A percentile compares a stretch with the other conserved stretches of the same genome.
These are phyloP conservation scores for Nettapus auritus DNA, from an alignment of 2,113 vertebrate genomes.

Conservation along the genomic window DNA sequence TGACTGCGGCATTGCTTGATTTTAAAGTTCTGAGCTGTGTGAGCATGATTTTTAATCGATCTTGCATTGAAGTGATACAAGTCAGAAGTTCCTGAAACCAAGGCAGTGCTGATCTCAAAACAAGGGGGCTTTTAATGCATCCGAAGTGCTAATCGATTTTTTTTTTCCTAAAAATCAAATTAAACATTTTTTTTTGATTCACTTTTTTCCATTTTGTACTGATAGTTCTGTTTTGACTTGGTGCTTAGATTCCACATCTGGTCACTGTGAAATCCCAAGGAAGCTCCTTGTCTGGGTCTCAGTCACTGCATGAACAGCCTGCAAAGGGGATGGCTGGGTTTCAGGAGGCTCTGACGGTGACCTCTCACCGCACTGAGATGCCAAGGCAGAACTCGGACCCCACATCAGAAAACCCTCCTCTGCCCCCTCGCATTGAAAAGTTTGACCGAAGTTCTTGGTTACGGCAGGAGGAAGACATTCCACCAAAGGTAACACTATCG, in stretches of 20 bases:
- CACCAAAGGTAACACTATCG: slow-evolving; percentile 89
- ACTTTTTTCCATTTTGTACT: slow-evolving; percentile 34
- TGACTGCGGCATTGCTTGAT: background rate
- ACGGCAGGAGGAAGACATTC: slow-evolving; percentile 96
- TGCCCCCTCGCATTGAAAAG: slow-evolving; percentile 93
- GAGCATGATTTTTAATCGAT: background rate
- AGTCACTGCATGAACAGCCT: slow-evolving; percentile 95
- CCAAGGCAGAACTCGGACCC: slow-evolving; percentile 99
- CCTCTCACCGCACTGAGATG: slow-evolving; percentile 94
- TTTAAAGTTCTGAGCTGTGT: background rate
- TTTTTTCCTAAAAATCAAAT: background rate
- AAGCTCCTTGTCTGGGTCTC: slow-evolving; percentile 93
- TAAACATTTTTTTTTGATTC: background rate
- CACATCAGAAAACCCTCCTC: slow-evolving; percentile 95
- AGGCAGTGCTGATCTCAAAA: slow-evolving; percentile 45
- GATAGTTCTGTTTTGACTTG: slow-evolving; percentile 72
- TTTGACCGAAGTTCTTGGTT: slow-evolving; percentile 97
- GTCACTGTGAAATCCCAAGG: slow-evolving; percentile 96
- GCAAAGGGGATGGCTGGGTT: slow-evolving; percentile 93
- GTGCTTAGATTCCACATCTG: slow-evolving; percentile 86
- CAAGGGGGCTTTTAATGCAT: slow-evolving; percentile 50
- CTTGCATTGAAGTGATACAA: background rate
- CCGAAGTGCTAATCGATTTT: slow-evolving; percentile 19
- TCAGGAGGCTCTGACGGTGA: slow-evolving; percentile 90
- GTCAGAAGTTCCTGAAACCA: slow-evolving; percentile 46